Evolutionary conservation across 1,140 invertebrate genomes (phyloP).

Genomic region (Daktulosphaira vitifoliae): DNA sequence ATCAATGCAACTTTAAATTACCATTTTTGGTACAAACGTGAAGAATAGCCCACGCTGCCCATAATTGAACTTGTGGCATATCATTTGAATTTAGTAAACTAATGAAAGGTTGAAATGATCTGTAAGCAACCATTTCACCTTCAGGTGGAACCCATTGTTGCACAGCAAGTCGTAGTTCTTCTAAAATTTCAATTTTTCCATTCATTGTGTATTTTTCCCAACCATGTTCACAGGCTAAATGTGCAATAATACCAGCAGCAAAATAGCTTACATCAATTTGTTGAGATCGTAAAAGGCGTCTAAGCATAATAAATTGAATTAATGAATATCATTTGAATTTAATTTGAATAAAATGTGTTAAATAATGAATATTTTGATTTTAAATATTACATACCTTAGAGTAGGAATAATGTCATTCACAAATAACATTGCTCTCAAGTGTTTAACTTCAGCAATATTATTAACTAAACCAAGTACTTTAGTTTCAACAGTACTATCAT

Average conservation of each 20-base stretch:
- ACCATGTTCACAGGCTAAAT: conserved; percentile 57
- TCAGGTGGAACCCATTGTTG: conserved; percentile 61
- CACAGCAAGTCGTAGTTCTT: conserved; percentile 53
- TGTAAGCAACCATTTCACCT: conserved; percentile 74
- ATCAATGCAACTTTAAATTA: conserved; percentile 43
- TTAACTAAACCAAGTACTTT: conserved; percentile 72
- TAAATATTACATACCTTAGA: conserved; percentile 17
- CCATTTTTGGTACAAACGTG: conserved; percentile 74
- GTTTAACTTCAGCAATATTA: conserved; percentile 68
- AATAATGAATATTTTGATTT: too few species aligned
- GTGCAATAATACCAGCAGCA: conserved; percentile 70
- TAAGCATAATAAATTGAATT: too few species aligned
- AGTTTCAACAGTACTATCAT: conserved; percentile 61
- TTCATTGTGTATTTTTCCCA: conserved; percentile 41
- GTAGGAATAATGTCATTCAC: conserved; percentile 29
- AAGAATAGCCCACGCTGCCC: conserved; percentile 76
- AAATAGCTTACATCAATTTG: conserved; percentile 77
- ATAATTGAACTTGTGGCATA: conserved; percentile 62
- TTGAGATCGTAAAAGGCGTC: conserved; percentile 52
- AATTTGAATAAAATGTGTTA: too few species aligned
- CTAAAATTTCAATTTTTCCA: conserved; percentile 49
- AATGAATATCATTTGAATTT: too few species aligned
- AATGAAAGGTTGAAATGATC: conserved; percentile 72
- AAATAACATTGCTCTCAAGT: conserved; percentile 33
- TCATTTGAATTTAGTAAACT: conserved; percentile 54